Evolutionary conservation across 2,797 vertebrate species (phyloP).

Genomic region (Amblyopsis hoosieri): DNA sequence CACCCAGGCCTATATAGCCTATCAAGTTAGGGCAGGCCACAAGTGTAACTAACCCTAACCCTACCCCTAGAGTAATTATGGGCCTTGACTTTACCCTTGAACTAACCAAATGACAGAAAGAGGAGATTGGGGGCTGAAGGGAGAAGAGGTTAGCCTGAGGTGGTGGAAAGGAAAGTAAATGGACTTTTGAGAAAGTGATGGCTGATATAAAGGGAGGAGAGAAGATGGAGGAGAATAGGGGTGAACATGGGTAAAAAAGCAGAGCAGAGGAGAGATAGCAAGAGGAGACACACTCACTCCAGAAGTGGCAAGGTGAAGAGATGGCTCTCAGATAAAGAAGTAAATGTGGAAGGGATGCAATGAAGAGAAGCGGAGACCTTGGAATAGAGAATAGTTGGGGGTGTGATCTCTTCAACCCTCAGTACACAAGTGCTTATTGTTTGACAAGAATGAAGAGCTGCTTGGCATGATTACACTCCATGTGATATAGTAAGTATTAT

Average conservation of each 20-base stretch:
- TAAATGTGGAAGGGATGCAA: background rate
- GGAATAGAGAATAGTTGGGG: background rate
- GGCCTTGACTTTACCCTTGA: too few relatives aligned
- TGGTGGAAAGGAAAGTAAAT: background rate
- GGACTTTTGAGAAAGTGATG: background rate
- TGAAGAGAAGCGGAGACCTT: conserved; percentile 8
- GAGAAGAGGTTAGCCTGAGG: background rate
- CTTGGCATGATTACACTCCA: too few relatives aligned
- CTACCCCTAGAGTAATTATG: too few relatives aligned
- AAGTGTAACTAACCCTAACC: too few relatives aligned
- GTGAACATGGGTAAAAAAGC: background rate
- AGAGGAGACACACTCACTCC: background rate
- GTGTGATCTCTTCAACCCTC: background rate
- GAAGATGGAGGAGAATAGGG: background rate
- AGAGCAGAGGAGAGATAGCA: background rate
- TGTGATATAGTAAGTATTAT: too few relatives aligned
- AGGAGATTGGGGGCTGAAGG: background rate
- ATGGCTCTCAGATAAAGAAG: conserved; percentile 15
- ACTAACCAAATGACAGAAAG: background rate
- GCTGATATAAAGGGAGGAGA: too few relatives aligned
- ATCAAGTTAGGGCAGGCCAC: too few relatives aligned
- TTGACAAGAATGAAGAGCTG: background rate
- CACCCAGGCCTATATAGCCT: too few relatives aligned
- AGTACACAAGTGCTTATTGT: background rate
- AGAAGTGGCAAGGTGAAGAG: conserved; percentile 5